A percentile compares a stretch with the other conserved stretches of the same genome.
phyloP scores from a whole-genome alignment of 2,888 invertebrate species.

The Diarsia rubi region DNA sequence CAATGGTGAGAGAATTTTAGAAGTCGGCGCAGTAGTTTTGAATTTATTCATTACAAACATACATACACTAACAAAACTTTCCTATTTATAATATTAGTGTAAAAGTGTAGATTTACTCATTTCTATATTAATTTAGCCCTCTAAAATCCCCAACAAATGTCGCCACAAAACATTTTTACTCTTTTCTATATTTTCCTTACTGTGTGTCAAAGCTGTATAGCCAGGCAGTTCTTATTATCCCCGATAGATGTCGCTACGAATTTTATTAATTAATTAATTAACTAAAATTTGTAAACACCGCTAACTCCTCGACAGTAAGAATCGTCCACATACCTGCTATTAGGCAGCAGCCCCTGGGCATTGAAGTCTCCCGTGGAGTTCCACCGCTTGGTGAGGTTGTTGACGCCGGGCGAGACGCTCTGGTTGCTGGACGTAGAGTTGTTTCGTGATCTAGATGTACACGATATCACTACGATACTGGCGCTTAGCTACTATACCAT shows the following conservation, averaged over 20 bases:
- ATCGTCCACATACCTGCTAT: constrained; percentile 80
- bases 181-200: no score
- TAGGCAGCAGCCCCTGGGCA: constrained; percentile 87
- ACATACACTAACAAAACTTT: no score
- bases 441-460: constrained; percentile 86
- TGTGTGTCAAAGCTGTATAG: not conserved
- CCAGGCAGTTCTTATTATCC: not conserved
- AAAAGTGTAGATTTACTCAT: no score
- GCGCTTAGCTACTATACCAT: constrained; percentile 34
- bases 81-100: no score
- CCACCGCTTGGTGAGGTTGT: constrained; percentile 94
- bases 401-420: constrained; percentile 87
- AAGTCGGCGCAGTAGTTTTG: no score
- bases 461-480: constrained; percentile 67
- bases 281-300: no score
- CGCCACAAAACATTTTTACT: no score
- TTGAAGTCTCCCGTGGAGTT: constrained; percentile 96
- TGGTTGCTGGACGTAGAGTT: constrained; percentile 92
- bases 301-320: constrained; percentile 12
- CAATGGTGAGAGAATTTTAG: no score
- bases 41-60: no score
- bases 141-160: no score
- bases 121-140: no score
- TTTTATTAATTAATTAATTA: no score
- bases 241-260: constrained; percentile 5